Conservation (phyloP, 2,888 invertebrate species). For the Zygothrica quintamaculata region DNA sequence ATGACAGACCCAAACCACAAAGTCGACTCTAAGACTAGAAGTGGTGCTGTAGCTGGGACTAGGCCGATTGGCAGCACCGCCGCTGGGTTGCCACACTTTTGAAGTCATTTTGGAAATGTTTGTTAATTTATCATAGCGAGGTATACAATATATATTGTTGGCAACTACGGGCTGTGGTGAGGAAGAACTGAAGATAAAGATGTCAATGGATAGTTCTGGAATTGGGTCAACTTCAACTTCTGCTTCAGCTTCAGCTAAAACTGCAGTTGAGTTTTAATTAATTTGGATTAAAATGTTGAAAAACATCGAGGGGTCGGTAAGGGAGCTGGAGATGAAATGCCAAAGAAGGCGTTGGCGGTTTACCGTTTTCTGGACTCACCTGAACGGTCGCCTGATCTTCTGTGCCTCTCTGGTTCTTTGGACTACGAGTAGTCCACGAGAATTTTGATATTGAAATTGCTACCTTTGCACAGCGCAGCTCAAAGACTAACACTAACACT, state of each 20-base stretch:
- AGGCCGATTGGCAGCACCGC: constrained; percentile 32
- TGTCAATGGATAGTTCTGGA: constrained; percentile 60
- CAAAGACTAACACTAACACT: constrained; percentile 3
- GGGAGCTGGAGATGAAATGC: constrained; percentile 61
- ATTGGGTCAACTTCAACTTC: constrained; percentile 53
- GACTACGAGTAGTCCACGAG: constrained; percentile 72
- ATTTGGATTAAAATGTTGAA: constrained; percentile 74
- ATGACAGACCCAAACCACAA: constrained; percentile 40
- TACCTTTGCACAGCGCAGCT: constrained; percentile 55
- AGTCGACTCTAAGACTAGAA: constrained; percentile 13
- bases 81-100: constrained; percentile 70
- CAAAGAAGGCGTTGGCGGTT: constrained; percentile 76
- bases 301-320: constrained; percentile 34
- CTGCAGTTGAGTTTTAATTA: constrained; percentile 61
- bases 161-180: constrained; percentile 33
- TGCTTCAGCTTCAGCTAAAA: neutral
- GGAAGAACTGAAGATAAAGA: constrained; percentile 27
- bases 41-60: neutral
- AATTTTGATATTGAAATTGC: constrained; percentile 79
- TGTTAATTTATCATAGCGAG: constrained; percentile 62
- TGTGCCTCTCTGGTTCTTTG: constrained; percentile 45
- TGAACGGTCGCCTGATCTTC: constrained; percentile 49
- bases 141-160: constrained; percentile 45
- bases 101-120: constrained; percentile 67
- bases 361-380: constrained; percentile 71